phyloP scores from a whole-genome alignment of 2,888 invertebrate genomes.

The Chymomyza procnemis region DNA sequence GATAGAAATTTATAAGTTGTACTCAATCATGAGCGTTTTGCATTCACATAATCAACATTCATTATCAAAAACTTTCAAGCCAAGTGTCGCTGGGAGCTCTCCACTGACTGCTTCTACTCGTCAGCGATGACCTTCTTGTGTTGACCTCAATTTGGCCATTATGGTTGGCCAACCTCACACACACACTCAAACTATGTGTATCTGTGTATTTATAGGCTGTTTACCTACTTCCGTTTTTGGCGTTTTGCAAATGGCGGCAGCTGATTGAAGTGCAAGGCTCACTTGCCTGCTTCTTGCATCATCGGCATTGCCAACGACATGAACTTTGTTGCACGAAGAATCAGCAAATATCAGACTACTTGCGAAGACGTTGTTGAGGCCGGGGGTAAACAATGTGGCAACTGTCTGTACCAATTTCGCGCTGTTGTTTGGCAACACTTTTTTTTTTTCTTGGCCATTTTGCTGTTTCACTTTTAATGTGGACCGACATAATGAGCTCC shows the following conservation, averaged over 20 bases:
- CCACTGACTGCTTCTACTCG: not conserved
- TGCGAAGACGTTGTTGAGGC: not conserved
- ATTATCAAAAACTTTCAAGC: conserved; percentile 40
- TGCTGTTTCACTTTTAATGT: conserved; percentile 54
- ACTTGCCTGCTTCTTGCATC: not conserved
- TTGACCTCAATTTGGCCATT: conserved; percentile 66
- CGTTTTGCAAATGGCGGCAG: conserved; percentile 10
- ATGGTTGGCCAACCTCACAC: conserved; percentile 32
- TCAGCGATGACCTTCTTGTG: conserved; percentile 62
- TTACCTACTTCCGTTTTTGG: conserved; percentile 3
- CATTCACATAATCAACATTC: not conserved
- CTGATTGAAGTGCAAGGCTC: conserved; percentile 45
- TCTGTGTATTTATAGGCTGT: conserved; percentile 33
- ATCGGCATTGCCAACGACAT: not conserved
- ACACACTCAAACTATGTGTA: not conserved
- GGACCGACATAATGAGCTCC: conserved; percentile 55
- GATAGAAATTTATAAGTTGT: too few species aligned
- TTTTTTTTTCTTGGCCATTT: not conserved
- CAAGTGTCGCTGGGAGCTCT: not conserved
- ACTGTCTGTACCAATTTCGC: conserved; percentile 29
- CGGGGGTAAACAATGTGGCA: not conserved
- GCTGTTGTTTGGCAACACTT: conserved; percentile 8
- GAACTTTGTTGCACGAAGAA: not conserved
- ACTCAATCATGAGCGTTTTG: not conserved
- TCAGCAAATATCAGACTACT: not conserved